These are phyloP conservation scores for Stegastes partitus DNA, from an alignment of 2,113 vertebrate species.

Conservation along the genomic window DNA sequence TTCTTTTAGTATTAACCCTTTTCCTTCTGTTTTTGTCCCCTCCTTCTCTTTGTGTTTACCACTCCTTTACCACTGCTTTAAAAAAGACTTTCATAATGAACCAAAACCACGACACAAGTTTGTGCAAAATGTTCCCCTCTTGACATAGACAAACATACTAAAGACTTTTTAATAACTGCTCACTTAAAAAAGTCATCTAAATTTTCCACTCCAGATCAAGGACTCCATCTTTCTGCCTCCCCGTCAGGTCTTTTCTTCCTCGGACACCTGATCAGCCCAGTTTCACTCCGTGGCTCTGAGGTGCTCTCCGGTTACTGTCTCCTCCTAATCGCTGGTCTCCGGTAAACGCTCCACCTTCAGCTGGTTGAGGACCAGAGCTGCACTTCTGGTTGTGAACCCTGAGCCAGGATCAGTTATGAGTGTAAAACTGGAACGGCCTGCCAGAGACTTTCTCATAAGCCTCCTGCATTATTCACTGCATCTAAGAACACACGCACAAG, in stretches of 20 bases:
- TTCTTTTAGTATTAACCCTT: conserved; percentile 29
- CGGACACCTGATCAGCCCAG: conserved; percentile 69
- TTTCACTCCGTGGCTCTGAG: conserved; percentile 54
- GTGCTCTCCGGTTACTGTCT: conserved; percentile 74
- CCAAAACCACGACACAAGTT: neutral
- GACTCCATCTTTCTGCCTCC: conserved; percentile 39
- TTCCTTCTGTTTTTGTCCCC: neutral
- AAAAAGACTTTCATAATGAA: conserved; percentile 19
- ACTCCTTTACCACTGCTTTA: neutral
- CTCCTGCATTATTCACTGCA: conserved; percentile 68
- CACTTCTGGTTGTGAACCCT: conserved; percentile 2
- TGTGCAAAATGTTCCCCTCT: neutral
- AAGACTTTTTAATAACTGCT: conserved; percentile 18
- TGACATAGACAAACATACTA: neutral
- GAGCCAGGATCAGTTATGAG: conserved; percentile 42
- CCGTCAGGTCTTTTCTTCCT: conserved; percentile 34
- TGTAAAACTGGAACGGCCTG: conserved; percentile 8
- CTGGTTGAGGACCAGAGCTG: neutral
- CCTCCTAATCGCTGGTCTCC: conserved; percentile 20
- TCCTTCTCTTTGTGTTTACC: conserved; percentile 4
- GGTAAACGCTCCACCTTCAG: conserved; percentile 14
- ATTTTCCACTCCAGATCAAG: neutral
- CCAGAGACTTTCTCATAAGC: conserved; percentile 56
- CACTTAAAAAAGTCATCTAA: neutral
- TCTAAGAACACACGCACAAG: conserved; percentile 24